These are phyloP conservation scores for Orthosia gracilis DNA, from an alignment of 2,888 invertebrate species.

Conservation along the genomic window DNA sequence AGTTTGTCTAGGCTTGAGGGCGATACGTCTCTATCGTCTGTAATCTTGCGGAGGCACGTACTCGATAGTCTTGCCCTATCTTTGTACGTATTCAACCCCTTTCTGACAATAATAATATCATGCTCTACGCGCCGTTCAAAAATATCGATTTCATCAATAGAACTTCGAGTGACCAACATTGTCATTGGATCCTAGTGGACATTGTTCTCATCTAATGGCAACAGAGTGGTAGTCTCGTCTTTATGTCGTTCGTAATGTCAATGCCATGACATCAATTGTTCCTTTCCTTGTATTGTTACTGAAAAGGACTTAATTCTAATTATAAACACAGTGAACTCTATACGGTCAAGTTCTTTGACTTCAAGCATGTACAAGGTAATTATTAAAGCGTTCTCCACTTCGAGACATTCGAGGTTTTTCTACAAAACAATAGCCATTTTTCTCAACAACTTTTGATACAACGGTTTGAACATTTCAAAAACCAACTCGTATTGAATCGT, in stretches of 20 bases:
- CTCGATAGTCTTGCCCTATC: not conserved
- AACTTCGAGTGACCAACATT: conserved; percentile 3
- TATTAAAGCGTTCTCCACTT: not conserved
- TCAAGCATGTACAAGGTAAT: conserved; percentile 14
- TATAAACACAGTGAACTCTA: conserved; percentile 27
- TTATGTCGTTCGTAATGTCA: conserved; percentile 49
- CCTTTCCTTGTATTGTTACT: conserved; percentile 44
- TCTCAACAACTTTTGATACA: conserved; percentile 15
- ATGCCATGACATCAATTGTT: conserved; percentile 59
- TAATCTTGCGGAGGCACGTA: no score
- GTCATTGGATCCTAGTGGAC: conserved; percentile 10
- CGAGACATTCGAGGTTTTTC: not conserved
- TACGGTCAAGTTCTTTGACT: conserved; percentile 55
- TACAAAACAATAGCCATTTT: not conserved
- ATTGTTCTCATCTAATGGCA: conserved; percentile 20
- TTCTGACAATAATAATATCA: not conserved
- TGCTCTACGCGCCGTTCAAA: not conserved
- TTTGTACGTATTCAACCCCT: not conserved
- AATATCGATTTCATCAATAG: conserved; percentile 1
- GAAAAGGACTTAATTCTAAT: conserved; percentile 51
- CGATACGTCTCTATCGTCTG: no score
- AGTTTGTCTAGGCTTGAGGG: no score
- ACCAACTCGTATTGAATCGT: not conserved
- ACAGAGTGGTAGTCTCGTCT: conserved; percentile 28
- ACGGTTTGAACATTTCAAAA: conserved; percentile 36